Percentiles rank a stretch among this genome's conserved stretches.
Evolutionary conservation across 2,113 vertebrate species (phyloP).

Genomic region (Peromyscus polionotus): DNA sequence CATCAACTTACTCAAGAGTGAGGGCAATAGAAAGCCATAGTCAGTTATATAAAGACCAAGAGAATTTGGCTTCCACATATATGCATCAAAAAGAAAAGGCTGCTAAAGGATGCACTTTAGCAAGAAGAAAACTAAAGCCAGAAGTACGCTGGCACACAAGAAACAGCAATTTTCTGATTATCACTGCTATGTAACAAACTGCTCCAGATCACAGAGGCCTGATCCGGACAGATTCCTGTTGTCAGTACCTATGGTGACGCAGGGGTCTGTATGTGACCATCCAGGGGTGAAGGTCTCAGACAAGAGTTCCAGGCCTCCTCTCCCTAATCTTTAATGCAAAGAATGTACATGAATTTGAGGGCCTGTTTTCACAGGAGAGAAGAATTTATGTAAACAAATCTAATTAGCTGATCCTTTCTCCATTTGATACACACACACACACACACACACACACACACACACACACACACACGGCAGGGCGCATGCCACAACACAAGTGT

Average conservation of each 20-base stretch:
- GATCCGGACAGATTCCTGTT: neutral
- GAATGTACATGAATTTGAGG: neutral
- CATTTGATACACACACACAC: neutral
- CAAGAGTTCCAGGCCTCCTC: neutral
- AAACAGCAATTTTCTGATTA: neutral
- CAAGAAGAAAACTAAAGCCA: slow-evolving; percentile 9
- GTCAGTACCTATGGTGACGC: neutral
- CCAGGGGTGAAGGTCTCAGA: accelerated
- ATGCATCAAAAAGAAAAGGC: neutral
- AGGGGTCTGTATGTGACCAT: neutral
- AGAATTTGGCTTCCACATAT: neutral
- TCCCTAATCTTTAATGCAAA: neutral
- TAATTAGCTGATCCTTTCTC: neutral
- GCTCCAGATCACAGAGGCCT: neutral
- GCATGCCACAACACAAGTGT: neutral
- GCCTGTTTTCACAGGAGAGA: neutral
- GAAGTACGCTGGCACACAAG: neutral
- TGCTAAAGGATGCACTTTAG: neutral
- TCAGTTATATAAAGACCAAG: neutral
- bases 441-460: too few species aligned
- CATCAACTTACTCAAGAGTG: neutral
- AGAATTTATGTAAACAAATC: neutral
- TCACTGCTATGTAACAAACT: neutral
- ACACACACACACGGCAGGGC: neutral
- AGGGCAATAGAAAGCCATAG: neutral